phyloP scores from a whole-genome alignment of 2,113 vertebrate genomes.

The Progne subis region DNA sequence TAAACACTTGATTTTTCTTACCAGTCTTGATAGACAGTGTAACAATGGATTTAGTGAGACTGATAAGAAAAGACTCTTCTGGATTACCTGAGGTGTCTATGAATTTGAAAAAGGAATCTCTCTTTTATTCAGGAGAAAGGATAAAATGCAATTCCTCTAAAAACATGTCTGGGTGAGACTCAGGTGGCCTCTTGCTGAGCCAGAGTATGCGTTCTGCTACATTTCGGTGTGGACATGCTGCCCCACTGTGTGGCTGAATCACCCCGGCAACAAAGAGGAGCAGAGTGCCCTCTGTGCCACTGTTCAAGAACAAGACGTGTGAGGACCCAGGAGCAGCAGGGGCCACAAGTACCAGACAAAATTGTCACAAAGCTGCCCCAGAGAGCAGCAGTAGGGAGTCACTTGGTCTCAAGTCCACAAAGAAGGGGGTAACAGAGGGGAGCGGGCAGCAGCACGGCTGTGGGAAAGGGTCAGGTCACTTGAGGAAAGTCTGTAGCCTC shows the following conservation, averaged over 20 bases:
- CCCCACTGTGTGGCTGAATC: background rate
- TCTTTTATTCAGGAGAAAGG: background rate
- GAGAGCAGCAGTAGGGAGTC: accelerated
- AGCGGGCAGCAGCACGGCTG: accelerated
- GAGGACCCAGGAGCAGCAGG: accelerated
- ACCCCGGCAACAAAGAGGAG: accelerated
- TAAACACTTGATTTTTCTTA: background rate
- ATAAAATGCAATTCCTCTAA: background rate
- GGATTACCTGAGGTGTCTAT: background rate
- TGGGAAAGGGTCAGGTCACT: accelerated
- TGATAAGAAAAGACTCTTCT: background rate
- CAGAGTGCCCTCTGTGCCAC: accelerated
- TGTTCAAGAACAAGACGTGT: background rate
- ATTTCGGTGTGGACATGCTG: accelerated
- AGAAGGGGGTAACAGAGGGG: background rate
- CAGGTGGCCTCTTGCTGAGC: background rate
- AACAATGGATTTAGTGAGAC: background rate
- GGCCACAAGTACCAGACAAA: accelerated
- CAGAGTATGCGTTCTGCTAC: accelerated
- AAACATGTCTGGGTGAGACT: accelerated
- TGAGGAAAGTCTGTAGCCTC: background rate
- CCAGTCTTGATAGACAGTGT: background rate
- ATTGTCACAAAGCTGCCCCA: accelerated
- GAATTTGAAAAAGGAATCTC: background rate
- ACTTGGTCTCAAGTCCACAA: accelerated